A percentile compares a stretch with the other conserved stretches of the same genome.
phyloP scores from a whole-genome alignment of 2,113 vertebrate species.

The Oreochromis tanganicae region DNA sequence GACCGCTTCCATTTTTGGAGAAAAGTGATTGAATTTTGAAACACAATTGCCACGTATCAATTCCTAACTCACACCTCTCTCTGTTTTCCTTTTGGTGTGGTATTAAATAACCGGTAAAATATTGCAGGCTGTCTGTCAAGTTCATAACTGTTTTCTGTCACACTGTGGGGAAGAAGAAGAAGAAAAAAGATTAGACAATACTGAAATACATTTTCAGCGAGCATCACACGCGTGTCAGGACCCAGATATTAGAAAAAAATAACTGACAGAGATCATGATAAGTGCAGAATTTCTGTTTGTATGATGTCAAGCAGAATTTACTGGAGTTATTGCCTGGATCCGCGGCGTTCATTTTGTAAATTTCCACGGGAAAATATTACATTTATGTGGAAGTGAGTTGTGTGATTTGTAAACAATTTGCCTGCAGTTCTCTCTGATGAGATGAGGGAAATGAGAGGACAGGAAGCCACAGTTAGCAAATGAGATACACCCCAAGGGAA shows the following conservation, averaged over 20 bases:
- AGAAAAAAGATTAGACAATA: neutral
- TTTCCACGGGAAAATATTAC: neutral
- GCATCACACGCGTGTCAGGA: neutral
- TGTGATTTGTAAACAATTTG: slow-evolving; percentile 17
- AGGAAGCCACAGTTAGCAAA: slow-evolving; percentile 3
- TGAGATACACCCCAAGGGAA: slow-evolving; percentile 22
- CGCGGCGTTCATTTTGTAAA: neutral
- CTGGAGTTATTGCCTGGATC: neutral
- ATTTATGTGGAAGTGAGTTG: neutral
- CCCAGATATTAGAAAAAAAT: neutral
- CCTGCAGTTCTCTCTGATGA: slow-evolving; percentile 6
- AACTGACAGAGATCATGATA: neutral
- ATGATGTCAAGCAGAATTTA: neutral
- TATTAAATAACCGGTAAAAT: slow-evolving; percentile 30
- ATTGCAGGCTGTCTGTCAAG: neutral
- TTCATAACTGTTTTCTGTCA: neutral
- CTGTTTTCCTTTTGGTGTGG: slow-evolving; percentile 12
- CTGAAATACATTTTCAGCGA: neutral
- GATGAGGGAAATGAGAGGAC: slow-evolving; percentile 25
- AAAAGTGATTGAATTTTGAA: slow-evolving; percentile 33
- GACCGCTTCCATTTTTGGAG: slow-evolving; percentile 36
- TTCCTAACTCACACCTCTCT: neutral
- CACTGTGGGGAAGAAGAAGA: neutral
- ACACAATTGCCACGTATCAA: neutral
- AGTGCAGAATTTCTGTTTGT: neutral